Evolutionary conservation across 2,113 vertebrate species (phyloP), one percentile per base, ranked within the genome.

Genomic region (Myotis davidii): DNA sequence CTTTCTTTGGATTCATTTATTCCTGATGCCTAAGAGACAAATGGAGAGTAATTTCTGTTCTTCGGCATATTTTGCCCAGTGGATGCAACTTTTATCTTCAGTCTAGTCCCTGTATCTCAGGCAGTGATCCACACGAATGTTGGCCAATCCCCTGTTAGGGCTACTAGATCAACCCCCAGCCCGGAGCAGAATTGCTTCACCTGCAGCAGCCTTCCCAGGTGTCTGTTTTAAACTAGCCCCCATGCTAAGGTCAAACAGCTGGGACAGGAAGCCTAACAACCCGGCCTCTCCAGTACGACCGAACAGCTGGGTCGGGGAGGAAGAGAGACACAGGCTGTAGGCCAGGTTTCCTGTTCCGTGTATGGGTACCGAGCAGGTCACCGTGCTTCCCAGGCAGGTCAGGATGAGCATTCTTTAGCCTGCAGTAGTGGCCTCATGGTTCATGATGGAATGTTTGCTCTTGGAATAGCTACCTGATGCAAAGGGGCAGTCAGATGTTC

Each of bases 81-180:
- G 94, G 96, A 95, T 95, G 95, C 94, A 90, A 78, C 94, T 86
- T 90, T 74, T 85, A 18, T 64, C 85, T 87, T 96, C 94, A 48
- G 70, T 90, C 34, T 73, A 56, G 69, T 79, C 78, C 59, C 4
- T 74, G 1, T 78, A 59, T 90, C 96, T 96, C 96, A 95, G 96
- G 94, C 97, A 77, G 82, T 78, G 81, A 93, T 56, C 45, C 29
- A 4, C n/a, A 9, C 11, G 64, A 59, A 5, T 72, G 27, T 65
- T 93, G 17, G 1, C 65, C 34, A n/a, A 0, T 56, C 79, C 67
- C 81, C 54, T 29, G 1, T 23, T 9, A 18, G 67, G 84, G 45
- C 78, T 20, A 0, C 50, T 54, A 65, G 64, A 27, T 50, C 20
- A 12, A 1, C 45, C 77, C 67, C 42, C 34, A 32, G 67, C 85